Base-by-base conservation (phyloP, 2,797 vertebrate species). In the Serranus cabrilla region DNA sequence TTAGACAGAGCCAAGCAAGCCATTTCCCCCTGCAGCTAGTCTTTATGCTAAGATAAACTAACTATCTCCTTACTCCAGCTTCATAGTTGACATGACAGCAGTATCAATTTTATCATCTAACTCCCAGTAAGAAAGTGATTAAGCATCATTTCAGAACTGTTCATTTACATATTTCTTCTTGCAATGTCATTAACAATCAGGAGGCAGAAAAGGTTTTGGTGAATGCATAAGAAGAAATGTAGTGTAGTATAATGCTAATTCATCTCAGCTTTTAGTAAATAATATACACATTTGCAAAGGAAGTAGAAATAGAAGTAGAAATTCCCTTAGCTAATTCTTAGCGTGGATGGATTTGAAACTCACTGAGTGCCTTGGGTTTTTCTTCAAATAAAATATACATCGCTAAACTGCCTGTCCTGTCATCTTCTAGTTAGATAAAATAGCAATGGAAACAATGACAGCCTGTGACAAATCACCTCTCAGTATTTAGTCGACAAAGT, bases 381-480 rank as follows among this genome's bases (percentile, higher is more conserved):
- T 31, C 21, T 47, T 68, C 25, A 61, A 62, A 63, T 63, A 20
- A 20, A 49, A 66, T 23, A 49, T 10, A 70, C 18, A 37, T 47
- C 42, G 50, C 20, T 42, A 55, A 71, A 58, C 63, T 61, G 57
- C 34, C 54, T 63, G 21, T 78, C 67, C 61, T 84, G 83, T 89
- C 80, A 77, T 78, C 23, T 62, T 76, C 56, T 59, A 54, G 62
- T 81, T 83, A 74, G 81, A 85, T 57, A 47, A 47, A 87, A 80
- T 54, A 77, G 34, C 58, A 52, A 56, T 83, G 81, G 86, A 93
- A 90, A 91, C 78, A 80, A 18, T 66, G 84, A 86, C 71, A 34
- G 63, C 62, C 61, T 78, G 78, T 84, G 85, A 89, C 79, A 89
- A 86, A 90, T 85, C 74, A 71, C 78, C 61, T 80, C 77, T 88